Base-by-base conservation (phyloP, 2,888 invertebrate genomes). In the Tineola bisselliella region DNA sequence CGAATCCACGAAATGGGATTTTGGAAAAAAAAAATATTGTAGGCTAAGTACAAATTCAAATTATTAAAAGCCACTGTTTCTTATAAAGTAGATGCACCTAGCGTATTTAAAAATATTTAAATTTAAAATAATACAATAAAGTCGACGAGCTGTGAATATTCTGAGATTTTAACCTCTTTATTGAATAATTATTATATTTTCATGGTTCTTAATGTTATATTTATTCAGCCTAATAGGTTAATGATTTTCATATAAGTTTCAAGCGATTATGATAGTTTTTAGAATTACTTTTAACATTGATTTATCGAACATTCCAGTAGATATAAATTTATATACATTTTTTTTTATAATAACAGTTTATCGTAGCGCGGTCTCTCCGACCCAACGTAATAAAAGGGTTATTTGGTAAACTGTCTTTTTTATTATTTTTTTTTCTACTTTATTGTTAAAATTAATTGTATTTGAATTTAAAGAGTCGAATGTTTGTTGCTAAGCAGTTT, bases 111-210 rank as follows among this genome's bases (percentile, higher is more conserved):
- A 48, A 6, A n/a, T 38, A 38, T 38, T 38, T 38, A 38, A 38
- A 38, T 31, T 31, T 31, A 13, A 8, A 44, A n/a, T n/a, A 79
- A 80, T 79, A 84, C 81, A 84, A 86, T 86, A 84, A 86, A 84
- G 79, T 86, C 81, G 84, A 87, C 74, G 87, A 87, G 86, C 87
- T 87, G 87, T 87, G 87, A 87, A 79, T 79, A 84, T 84, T 87
- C 84, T 84, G 87, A 87, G 86, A 86, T 87, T 86, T 87, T 86
- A 87, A 84, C 86, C 84, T 86, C 81, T 77, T 77, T 80, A 84
- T 84, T 84, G 76, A 70, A 73, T 60, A 48, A 33, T n/a, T 60
- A 48, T 60, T 19, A 48, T 13, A 25, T 44, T n/a, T 10, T 59
- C 15, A 15, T 33, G 38, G 31, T 17, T 15, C 33, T 59, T 18